Evolutionary conservation across 2,797 vertebrate genomes (phyloP).

Genomic region (Gastrophryne carolinensis): DNA sequence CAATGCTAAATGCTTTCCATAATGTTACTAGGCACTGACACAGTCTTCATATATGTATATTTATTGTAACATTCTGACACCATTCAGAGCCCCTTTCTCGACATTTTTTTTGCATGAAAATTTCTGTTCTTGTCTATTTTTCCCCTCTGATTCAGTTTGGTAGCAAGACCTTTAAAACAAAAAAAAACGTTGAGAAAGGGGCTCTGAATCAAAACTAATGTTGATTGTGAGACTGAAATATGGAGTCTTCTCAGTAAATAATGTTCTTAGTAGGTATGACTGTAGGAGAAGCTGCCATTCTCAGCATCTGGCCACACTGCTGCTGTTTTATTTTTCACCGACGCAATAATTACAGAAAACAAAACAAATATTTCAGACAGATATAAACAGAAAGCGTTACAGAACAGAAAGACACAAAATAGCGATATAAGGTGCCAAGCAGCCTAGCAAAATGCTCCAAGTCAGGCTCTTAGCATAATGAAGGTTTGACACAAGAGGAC

Average conservation of each 20-base stretch:
- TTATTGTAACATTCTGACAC: too few relatives aligned
- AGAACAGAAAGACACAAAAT: conserved; percentile 1
- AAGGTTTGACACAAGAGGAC: neutral
- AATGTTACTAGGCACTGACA: too few relatives aligned
- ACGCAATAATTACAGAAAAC: conserved; percentile 22
- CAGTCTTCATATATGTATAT: too few relatives aligned
- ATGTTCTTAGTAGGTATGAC: conserved; percentile 8
- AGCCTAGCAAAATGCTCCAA: neutral
- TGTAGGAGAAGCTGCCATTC: conserved; percentile 14
- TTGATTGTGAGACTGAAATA: neutral
- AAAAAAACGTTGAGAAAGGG: too few relatives aligned
- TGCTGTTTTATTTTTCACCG: conserved; percentile 39
- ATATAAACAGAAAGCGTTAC: neutral
- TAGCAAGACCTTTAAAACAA: too few relatives aligned
- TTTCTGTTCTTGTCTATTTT: too few relatives aligned
- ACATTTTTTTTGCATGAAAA: too few relatives aligned
- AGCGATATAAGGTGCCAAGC: conserved; percentile 15
- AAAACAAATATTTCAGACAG: conserved; percentile 7
- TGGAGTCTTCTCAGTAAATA: conserved; percentile 13
- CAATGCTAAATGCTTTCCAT: too few relatives aligned
- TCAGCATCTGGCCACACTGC: conserved; percentile 6
- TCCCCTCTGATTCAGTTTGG: too few relatives aligned
- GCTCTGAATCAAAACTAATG: too few relatives aligned
- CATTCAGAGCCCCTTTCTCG: too few relatives aligned
- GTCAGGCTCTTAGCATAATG: neutral